Base-by-base conservation (phyloP, 2,888 invertebrate species). In the Heliconius sara region DNA sequence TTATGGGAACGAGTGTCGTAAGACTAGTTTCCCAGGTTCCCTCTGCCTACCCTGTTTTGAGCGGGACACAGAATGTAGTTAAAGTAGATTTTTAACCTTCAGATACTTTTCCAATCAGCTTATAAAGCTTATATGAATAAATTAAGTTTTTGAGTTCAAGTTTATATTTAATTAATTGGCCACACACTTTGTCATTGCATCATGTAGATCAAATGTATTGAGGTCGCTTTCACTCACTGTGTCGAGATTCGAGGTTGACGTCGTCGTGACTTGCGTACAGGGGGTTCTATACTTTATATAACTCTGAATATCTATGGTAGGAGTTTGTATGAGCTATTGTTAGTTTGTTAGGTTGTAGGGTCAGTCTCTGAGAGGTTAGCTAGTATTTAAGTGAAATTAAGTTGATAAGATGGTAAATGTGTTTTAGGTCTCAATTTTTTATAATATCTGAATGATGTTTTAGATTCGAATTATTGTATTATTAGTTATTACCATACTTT, bases 201-300 rank as follows among this genome's bases (percentile, higher is more conserved):
- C 80, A 82, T 76, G 75, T 75, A 73, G 57, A 77, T 81, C 75
- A 80, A 78, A 76, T 80, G 78, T 80, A 80, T 80, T 72, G 75
- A 80, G 80, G 81, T 76, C 82, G 84, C 84, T 83, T 84, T 84
- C 84, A 81, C 84, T 78, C 65, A 79, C 81, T 78, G 81, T 81
- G 84, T 81, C 82, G 81, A 84, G 84, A 83, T 81, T 80, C 81
- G 80, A 82, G 81, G 82, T 79, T 75, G 79, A 10, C 76, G 43
- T 63, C 71, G 71, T 75, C 60, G 60, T 73, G 73, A 60, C 60
- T 73, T 73, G 73, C 60, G 12, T 73, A 19, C 60, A 34, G 16
- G 60, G 72, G 12, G 27, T 27, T 52, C 52, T 22, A 19, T 52
- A 52, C 52, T 22, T 52, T 52, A 25, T 52, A 9, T 22, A 27